A percentile compares a stretch with the other conserved stretches of the same genome.
These are phyloP conservation scores for Aegithalos caudatus DNA, from an alignment of 2,113 vertebrate genomes.

Conservation along the genomic window DNA sequence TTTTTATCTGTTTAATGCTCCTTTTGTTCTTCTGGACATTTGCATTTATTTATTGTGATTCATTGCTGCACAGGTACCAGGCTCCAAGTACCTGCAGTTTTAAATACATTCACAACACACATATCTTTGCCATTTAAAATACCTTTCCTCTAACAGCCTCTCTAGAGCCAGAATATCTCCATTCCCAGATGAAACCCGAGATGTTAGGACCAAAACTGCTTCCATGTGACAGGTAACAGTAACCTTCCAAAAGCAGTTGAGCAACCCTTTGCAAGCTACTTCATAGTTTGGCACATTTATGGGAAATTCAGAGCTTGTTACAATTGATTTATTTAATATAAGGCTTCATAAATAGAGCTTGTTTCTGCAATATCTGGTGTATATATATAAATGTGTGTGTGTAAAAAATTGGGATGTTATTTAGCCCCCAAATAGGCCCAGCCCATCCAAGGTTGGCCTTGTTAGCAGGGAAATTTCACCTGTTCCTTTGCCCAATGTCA, in stretches of 20 bases:
- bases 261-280: not conserved
- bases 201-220: not conserved
- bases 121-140: not conserved
- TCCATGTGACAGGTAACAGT: not conserved
- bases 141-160: not conserved
- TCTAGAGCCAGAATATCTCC: not conserved
- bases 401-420: not conserved
- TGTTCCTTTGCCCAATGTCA: not conserved
- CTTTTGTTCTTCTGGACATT: conserved; percentile 21
- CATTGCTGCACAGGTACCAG: not conserved
- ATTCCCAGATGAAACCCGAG: not conserved
- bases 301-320: not conserved
- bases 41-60: conserved; percentile 50
- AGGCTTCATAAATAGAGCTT: not conserved
- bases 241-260: not conserved
- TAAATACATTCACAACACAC: not conserved
- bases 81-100: not conserved
- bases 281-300: not conserved
- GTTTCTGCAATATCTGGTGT: not conserved
- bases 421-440: not conserved
- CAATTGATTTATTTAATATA: not conserved
- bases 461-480: not conserved
- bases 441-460: not conserved
- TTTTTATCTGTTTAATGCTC: conserved; percentile 48
- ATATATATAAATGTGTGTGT: not conserved